Base-by-base conservation (phyloP, 1,140 invertebrate species). In the Sminthurides bifidus region DNA sequence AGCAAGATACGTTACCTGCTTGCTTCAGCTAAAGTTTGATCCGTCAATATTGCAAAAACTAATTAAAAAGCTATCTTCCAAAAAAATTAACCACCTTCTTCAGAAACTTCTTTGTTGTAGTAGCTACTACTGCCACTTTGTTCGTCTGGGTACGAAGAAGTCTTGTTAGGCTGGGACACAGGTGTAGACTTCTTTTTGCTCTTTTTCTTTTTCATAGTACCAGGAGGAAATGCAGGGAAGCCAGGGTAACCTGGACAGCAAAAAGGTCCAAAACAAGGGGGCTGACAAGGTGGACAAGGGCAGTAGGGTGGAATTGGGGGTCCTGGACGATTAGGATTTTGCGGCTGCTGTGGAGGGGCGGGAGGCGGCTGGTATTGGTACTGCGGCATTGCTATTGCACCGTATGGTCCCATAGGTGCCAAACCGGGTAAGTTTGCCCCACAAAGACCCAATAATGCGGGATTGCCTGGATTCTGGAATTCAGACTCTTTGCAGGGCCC, bases 71-170 rank as follows among this genome's bases (percentile, higher is more conserved):
- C n/a, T n/a, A n/a, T n/a, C n/a, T n/a, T n/a, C n/a, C n/a, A n/a
- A 30, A 58, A 59, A 45, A 21, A 33, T n/a, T 45, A 21, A 23
- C n/a, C 41, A 27, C 38, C 17, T 21, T 37, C 37, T 35, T 95
- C 90, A 68, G 92, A 96, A 76, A 93, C 88, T 15, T 81, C 78
- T 74, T 86, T 91, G 65, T 87, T 86, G 68, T 93, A 94, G 69
- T 81, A 85, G 45, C 83, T 82, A 69, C n/a, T 93, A 87, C 62
- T 82, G 76, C 2, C 89, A 75, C 72, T 96, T 91, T 87, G 90
- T 90, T 61, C 38, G 68, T 19, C 10, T 15, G 21, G n/a, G 10
- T n/a, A 10, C n/a, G 33, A 35, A 10, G 33, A 35, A 10, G 8
- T 35, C 33, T n/a, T 35, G n/a, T 10, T 35, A 35, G n/a, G n/a